A percentile compares a stretch with the other conserved stretches of the same genome.
Conservation (phyloP, 2,888 invertebrate genomes). For the Tanypteryx hageni region DNA sequence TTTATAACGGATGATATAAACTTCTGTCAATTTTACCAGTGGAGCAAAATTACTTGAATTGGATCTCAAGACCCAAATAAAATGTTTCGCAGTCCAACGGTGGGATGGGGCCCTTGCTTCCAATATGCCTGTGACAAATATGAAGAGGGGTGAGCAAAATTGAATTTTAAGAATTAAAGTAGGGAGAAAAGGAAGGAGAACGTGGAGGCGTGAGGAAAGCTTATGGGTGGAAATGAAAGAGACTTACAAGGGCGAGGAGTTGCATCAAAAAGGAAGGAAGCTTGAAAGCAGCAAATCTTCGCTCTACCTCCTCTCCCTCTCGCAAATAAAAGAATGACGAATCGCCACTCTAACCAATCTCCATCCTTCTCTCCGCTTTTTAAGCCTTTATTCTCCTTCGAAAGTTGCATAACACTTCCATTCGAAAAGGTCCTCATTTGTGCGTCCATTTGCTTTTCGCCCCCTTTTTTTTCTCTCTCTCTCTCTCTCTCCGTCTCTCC, state of each 20-base stretch:
- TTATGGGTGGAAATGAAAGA: neutral
- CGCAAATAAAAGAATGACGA: neutral
- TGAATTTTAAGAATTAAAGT: no score
- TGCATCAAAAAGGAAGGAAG: neutral
- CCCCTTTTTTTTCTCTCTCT: neutral
- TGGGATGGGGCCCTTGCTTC: no score
- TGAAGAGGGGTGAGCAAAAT: no score
- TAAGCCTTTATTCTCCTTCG: neutral
- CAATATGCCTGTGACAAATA: no score
- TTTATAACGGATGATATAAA: no score
- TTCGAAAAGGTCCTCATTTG: neutral
- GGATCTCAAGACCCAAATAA: no score
- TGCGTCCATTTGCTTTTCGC: neutral
- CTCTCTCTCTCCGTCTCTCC: neutral
- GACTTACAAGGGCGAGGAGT: neutral
- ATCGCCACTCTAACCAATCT: neutral
- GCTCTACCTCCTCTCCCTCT: neutral
- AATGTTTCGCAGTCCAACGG: no score
- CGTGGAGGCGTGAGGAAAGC: neutral
- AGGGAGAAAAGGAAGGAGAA: neutral
- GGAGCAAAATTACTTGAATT: no score
- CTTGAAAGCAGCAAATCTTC: neutral
- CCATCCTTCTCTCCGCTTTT: neutral
- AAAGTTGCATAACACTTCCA: neutral
- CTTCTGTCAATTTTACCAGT: no score